These are phyloP conservation scores for Probaryconus sp. DNA, from an alignment of 1,140 invertebrate species.

Conservation along the genomic window DNA sequence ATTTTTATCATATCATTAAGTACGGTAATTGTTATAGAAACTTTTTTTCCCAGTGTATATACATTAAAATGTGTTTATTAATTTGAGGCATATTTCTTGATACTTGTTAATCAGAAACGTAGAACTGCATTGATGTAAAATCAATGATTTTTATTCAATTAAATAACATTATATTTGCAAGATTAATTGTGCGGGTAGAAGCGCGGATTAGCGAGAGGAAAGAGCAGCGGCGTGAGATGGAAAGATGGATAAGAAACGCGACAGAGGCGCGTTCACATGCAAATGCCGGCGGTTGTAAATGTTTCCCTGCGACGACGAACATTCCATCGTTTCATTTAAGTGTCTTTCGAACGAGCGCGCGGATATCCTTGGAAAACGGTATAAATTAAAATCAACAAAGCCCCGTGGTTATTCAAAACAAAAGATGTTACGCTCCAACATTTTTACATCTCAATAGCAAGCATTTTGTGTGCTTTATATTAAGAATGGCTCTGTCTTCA, in stretches of 20 bases:
- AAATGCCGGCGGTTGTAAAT: constrained; percentile 41
- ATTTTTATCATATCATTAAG: too few species aligned
- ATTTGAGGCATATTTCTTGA: too few species aligned
- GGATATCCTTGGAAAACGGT: constrained; percentile 35
- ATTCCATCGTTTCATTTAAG: constrained; percentile 36
- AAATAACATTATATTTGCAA: too few species aligned
- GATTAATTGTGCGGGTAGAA: background rate
- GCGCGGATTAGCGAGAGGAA: constrained; percentile 2
- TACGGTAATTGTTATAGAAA: too few species aligned
- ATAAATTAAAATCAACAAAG: constrained; percentile 52
- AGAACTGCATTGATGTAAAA: too few species aligned
- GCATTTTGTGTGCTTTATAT: constrained; percentile 40
- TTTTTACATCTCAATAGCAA: constrained; percentile 47
- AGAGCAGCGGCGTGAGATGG: background rate
- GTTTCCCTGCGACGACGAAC: constrained; percentile 39
- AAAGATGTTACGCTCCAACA: constrained; percentile 27
- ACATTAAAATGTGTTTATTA: too few species aligned
- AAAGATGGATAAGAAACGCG: constrained; percentile 15
- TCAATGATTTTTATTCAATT: too few species aligned
- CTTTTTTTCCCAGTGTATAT: too few species aligned
- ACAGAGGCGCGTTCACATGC: constrained; percentile 33
- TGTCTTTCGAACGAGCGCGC: constrained; percentile 32
- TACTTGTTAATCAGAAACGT: too few species aligned
- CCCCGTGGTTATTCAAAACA: constrained; percentile 43
- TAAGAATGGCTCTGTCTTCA: constrained; percentile 48